Evolutionary conservation across 2,888 invertebrate genomes (phyloP).

Genomic region (Tachina lurida): DNA sequence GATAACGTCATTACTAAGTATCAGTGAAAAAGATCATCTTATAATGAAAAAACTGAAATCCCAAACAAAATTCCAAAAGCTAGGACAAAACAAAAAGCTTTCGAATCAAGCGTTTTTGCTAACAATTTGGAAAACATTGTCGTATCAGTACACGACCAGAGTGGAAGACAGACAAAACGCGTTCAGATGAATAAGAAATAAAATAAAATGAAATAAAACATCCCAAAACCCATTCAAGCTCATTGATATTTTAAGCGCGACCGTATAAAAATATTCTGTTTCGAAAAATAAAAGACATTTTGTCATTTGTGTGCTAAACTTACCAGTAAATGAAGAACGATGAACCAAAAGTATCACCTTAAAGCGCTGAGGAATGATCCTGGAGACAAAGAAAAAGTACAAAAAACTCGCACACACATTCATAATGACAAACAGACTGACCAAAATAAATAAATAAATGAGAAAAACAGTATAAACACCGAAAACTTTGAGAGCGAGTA

Average conservation of each 20-base stretch:
- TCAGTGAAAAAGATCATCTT: constrained; percentile 36
- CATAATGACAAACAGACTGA: constrained; percentile 14
- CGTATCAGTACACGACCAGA: not conserved
- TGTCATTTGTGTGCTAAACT: constrained; percentile 67
- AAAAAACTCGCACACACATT: not conserved
- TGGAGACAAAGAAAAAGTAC: constrained; percentile 29
- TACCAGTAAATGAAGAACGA: constrained; percentile 57
- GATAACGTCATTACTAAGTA: constrained; percentile 34
- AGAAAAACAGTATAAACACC: constrained; percentile 8
- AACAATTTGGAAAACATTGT: constrained; percentile 57
- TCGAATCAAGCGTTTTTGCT: constrained; percentile 65
- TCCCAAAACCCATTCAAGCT: constrained; percentile 76
- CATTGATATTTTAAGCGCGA: constrained; percentile 83
- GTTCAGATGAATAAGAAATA: constrained; percentile 31
- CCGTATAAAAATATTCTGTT: constrained; percentile 84
- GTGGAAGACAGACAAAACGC: constrained; percentile 5
- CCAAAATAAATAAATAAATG: not conserved
- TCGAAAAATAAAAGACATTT: constrained; percentile 74
- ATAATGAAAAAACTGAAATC: constrained; percentile 65
- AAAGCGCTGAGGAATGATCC: constrained; percentile 61
- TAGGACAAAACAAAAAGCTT: constrained; percentile 53
- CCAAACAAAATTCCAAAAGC: constrained; percentile 71
- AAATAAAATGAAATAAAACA: constrained; percentile 58
- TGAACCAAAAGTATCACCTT: constrained; percentile 71
- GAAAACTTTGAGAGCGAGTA: constrained; percentile 62